These are phyloP conservation scores for Momotus momota DNA, from an alignment of 2,797 vertebrate species.

Conservation along the genomic window DNA sequence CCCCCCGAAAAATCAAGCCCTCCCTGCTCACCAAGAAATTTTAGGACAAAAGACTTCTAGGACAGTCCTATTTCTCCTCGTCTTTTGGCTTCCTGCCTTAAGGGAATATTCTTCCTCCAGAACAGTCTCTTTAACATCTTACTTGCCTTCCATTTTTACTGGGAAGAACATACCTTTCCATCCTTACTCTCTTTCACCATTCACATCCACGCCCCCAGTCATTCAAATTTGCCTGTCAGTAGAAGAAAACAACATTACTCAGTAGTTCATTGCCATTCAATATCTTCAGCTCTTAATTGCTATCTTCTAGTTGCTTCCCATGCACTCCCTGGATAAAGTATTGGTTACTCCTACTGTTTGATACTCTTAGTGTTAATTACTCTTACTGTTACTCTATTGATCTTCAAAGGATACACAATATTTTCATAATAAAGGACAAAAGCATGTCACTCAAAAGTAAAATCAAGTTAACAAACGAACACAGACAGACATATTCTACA, in stretches of 20 bases:
- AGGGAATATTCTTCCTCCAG: not conserved
- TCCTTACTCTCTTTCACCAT: not conserved
- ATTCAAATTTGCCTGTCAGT: not conserved
- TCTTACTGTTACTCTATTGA: not conserved
- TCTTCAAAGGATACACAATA: not conserved
- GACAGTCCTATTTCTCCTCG: accelerated
- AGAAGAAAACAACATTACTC: not conserved
- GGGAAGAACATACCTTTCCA: not conserved
- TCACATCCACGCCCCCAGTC: not conserved
- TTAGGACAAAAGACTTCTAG: not conserved
- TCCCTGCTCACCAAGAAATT: not conserved
- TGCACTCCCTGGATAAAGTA: not conserved
- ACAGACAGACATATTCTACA: not conserved
- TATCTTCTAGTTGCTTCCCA: not conserved
- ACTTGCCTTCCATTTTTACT: not conserved
- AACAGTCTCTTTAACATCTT: not conserved
- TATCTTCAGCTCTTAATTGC: not conserved
- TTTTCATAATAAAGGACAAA: not conserved
- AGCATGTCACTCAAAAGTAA: not conserved
- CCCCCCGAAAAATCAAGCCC: not conserved
- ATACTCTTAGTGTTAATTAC: not conserved
- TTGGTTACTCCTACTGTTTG: not conserved
- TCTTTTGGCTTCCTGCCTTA: not conserved
- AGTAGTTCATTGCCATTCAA: not conserved
- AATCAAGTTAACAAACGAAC: not conserved